Conservation (phyloP, 2,113 vertebrate genomes). For the Terrapene triunguis region DNA sequence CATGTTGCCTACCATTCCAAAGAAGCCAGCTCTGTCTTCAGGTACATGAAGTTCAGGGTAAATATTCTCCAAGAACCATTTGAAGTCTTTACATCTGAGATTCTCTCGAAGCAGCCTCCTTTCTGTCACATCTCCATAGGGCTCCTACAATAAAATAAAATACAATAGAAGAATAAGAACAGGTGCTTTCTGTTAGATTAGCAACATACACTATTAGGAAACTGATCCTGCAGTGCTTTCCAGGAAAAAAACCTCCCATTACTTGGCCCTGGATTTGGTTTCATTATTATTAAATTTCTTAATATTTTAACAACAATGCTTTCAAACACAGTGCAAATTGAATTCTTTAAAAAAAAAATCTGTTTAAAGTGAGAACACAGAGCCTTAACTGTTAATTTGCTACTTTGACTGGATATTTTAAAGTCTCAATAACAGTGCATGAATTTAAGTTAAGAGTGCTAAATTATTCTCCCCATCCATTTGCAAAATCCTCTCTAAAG, state of each 20-base stretch:
- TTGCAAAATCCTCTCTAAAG: constrained; percentile 20
- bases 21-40: constrained; percentile 90
- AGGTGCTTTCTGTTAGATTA: constrained; percentile 60
- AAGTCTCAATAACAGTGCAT: constrained; percentile 19
- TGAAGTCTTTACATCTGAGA: constrained; percentile 92
- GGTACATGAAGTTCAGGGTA: constrained; percentile 94
- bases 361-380: constrained; percentile 1
- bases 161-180: neutral
- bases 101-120: constrained; percentile 85
- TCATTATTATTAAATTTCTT: constrained; percentile 41
- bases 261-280: constrained; percentile 56
- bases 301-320: constrained; percentile 36
- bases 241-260: constrained; percentile 27
- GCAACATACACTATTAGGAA: constrained; percentile 58
- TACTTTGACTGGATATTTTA: constrained; percentile 10
- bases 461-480: neutral
- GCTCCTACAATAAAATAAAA: constrained; percentile 83
- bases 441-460: neutral
- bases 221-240: constrained; percentile 31
- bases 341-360: neutral
- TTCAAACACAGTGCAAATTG: neutral
- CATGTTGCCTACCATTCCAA: constrained; percentile 91
- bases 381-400: too few species aligned
- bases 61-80: constrained; percentile 93
- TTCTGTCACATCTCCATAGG: constrained; percentile 93